Evolutionary conservation across 2,113 vertebrate genomes (phyloP).

Genomic region (Actenoides hombroni): DNA sequence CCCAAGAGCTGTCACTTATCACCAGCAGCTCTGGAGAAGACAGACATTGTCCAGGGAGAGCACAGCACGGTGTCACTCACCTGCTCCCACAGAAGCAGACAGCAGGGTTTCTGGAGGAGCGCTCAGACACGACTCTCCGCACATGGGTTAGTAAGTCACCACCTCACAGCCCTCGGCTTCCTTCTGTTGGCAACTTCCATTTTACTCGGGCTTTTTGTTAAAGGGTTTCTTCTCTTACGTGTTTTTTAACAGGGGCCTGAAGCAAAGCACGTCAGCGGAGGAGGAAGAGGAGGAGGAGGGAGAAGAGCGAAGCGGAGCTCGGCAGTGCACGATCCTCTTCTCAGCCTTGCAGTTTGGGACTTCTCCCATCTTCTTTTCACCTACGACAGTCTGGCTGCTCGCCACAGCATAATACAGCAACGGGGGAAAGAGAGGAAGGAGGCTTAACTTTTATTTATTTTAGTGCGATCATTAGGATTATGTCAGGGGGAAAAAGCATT

Average conservation of each 20-base stretch:
- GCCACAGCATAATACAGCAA: constrained; percentile 60
- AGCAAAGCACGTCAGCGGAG: not conserved
- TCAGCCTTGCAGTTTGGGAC: constrained; percentile 28
- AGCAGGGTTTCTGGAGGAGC: not conserved
- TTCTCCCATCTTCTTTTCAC: constrained; percentile 48
- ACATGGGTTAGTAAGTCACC: not conserved
- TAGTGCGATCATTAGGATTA: constrained; percentile 89
- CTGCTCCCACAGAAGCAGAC: not conserved
- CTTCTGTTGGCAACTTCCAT: not conserved
- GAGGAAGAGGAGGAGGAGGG: not conserved
- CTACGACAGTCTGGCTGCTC: constrained; percentile 60
- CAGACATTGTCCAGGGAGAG: not conserved
- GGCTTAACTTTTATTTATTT: constrained; percentile 86
- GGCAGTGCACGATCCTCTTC: not conserved
- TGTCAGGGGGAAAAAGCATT: constrained; percentile 82
- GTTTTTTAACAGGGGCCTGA: not conserved
- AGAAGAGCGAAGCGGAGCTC: not conserved
- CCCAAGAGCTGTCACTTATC: not conserved
- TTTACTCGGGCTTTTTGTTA: not conserved
- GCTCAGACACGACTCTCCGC: not conserved
- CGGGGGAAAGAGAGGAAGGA: constrained; percentile 58
- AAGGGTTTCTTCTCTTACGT: not conserved
- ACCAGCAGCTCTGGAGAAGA: not conserved
- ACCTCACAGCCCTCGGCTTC: not conserved
- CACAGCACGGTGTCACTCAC: not conserved